phyloP scores from a whole-genome alignment of 2,888 invertebrate species.

The Leptopilina drosophilae region DNA sequence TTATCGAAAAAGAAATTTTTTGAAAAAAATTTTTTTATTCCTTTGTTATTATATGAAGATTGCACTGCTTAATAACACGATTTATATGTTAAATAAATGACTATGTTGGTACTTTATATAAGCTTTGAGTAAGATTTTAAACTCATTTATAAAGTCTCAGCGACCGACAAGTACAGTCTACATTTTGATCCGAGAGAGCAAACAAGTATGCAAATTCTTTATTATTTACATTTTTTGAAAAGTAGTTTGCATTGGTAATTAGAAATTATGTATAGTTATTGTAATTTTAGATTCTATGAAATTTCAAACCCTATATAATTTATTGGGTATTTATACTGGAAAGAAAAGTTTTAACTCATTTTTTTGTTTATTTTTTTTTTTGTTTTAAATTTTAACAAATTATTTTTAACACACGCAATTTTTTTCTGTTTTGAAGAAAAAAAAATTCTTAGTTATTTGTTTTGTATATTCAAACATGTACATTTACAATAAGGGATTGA shows the following conservation, averaged over 20 bases:
- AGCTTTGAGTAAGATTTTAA: slow-evolving; percentile 21
- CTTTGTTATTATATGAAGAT: not conserved
- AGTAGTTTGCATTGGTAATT: slow-evolving; percentile 29
- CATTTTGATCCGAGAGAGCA: slow-evolving; percentile 2
- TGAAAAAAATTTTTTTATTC: not conserved
- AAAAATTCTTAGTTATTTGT: no score
- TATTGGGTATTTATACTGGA: no score
- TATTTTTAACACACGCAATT: no score
- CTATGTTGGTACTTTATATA: slow-evolving; percentile 1
- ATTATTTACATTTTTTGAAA: slow-evolving; percentile 28
- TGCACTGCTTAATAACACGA: slow-evolving; percentile 11
- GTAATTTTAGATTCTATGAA: not conserved
- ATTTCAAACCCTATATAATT: not conserved
- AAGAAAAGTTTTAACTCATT: no score
- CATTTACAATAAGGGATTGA: no score
- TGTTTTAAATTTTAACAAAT: no score
- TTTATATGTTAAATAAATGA: slow-evolving; percentile 32
- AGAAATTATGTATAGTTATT: slow-evolving; percentile 31
- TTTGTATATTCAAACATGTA: no score
- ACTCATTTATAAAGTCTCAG: slow-evolving; percentile 35
- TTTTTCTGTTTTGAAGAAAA: no score
- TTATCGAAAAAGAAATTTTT: not conserved
- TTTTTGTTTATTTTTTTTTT: no score
- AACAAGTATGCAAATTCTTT: slow-evolving; percentile 32
- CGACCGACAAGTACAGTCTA: slow-evolving; percentile 27